Percentiles rank a stretch among this genome's conserved stretches.
phyloP scores from a whole-genome alignment of 2,113 vertebrate genomes.

The Sinocyclocheilus anophthalmus region DNA sequence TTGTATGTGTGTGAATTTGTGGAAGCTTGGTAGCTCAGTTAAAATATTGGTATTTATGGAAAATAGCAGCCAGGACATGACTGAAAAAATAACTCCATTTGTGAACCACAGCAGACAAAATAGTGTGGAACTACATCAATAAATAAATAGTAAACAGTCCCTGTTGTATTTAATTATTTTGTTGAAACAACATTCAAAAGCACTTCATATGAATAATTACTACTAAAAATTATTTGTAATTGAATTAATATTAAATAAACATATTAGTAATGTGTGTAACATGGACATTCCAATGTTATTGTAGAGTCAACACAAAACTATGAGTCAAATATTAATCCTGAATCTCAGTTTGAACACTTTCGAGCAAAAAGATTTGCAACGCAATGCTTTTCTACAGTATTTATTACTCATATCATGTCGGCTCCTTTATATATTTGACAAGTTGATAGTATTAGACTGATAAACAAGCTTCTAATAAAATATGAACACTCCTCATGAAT shows the following conservation, averaged over 20 bases:
- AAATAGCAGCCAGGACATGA: neutral
- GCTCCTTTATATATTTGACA: constrained; percentile 53
- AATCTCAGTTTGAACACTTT: neutral
- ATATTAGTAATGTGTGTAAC: neutral
- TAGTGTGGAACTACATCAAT: neutral
- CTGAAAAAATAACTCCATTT: neutral
- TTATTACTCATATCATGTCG: constrained; percentile 39
- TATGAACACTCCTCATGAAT: constrained; percentile 68
- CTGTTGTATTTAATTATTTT: neutral
- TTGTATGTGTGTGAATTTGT: neutral
- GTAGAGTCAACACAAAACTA: neutral
- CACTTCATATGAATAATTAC: neutral
- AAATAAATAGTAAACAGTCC: neutral
- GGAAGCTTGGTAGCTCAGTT: neutral
- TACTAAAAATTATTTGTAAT: neutral
- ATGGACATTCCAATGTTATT: neutral
- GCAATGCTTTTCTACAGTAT: constrained; percentile 3
- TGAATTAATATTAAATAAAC: neutral
- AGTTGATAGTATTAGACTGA: constrained; percentile 55
- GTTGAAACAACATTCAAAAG: neutral
- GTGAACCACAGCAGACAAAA: neutral
- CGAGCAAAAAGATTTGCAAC: neutral
- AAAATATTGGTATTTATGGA: neutral
- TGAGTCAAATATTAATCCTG: neutral
- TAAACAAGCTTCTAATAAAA: constrained; percentile 70